A percentile compares a stretch with the other conserved stretches of the same genome.
These are phyloP conservation scores for Zosterops lateralis DNA, from an alignment of 2,113 vertebrate species.

Conservation along the genomic window DNA sequence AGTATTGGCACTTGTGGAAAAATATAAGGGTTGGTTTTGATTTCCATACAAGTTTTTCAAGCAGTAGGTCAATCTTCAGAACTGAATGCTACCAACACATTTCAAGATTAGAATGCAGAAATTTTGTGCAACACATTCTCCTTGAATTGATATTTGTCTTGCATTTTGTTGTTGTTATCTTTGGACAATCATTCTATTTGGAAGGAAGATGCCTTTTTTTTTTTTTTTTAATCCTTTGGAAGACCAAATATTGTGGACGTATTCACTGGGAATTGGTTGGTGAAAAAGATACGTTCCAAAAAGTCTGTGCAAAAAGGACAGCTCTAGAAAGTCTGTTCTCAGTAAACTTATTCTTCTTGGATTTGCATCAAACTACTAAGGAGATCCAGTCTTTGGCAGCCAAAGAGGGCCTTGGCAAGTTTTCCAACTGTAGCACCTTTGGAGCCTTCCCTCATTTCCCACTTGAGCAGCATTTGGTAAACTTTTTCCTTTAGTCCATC, in stretches of 20 bases:
- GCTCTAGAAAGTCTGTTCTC: background rate
- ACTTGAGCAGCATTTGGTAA: conserved; percentile 88
- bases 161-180: background rate
- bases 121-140: background rate
- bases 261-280: background rate
- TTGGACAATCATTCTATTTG: background rate
- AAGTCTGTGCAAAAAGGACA: conserved; percentile 1
- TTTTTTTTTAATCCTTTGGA: background rate
- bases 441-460: conserved; percentile 88
- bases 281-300: background rate
- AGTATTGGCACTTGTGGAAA: background rate
- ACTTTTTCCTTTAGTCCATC: conserved; percentile 92
- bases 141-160: background rate
- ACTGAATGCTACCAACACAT: background rate
- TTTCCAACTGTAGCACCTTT: conserved; percentile 85
- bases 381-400: conserved; percentile 74
- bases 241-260: background rate
- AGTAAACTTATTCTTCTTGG: conserved; percentile 20
- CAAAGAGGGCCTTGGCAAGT: conserved; percentile 79
- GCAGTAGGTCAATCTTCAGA: background rate
- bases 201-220: background rate
- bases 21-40: background rate
- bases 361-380: conserved; percentile 49
- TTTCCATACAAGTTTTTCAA: background rate
- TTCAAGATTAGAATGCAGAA: background rate